A percentile compares a stretch with the other conserved stretches of the same genome.
These are phyloP conservation scores for Amphipyra tragopoginis DNA, from an alignment of 2,888 invertebrate genomes.

Conservation along the genomic window DNA sequence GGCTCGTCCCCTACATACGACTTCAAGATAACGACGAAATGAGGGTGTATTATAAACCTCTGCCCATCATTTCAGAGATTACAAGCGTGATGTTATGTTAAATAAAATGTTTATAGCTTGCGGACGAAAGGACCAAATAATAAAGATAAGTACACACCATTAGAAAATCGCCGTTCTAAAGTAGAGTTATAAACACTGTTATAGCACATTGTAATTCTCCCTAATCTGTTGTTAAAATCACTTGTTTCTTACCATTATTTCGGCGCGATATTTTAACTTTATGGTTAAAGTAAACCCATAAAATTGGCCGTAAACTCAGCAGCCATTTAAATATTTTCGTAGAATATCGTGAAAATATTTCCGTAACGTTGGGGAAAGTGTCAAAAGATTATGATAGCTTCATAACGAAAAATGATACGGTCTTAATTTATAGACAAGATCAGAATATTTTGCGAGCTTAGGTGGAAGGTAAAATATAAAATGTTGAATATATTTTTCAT, in stretches of 20 bases:
- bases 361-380: background rate
- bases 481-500: slow-evolving; percentile 16
- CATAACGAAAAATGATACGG: too few relatives aligned
- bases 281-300: slow-evolving; percentile 43
- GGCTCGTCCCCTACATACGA: too few relatives aligned
- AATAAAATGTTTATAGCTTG: too few relatives aligned
- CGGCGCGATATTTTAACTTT: slow-evolving; percentile 43
- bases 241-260: slow-evolving; percentile 24
- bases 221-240: slow-evolving; percentile 33
- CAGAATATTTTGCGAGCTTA: too few relatives aligned
- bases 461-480: too few relatives aligned
- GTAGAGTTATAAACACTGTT: slow-evolving; percentile 22
- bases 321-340: slow-evolving; percentile 19
- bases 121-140: too few relatives aligned
- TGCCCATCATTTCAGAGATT: too few relatives aligned
- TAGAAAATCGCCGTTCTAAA: slow-evolving; percentile 1
- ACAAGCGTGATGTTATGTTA: too few relatives aligned
- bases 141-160: background rate
- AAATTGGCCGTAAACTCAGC: slow-evolving; percentile 25
- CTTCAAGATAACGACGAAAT: too few relatives aligned
- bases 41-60: too few relatives aligned
- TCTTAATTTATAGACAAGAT: too few relatives aligned
- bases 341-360: slow-evolving; percentile 12
- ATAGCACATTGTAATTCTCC: background rate
- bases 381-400: too few relatives aligned